phyloP scores from a whole-genome alignment of 2,797 vertebrate species.

The Myiotriccus ornatus region DNA sequence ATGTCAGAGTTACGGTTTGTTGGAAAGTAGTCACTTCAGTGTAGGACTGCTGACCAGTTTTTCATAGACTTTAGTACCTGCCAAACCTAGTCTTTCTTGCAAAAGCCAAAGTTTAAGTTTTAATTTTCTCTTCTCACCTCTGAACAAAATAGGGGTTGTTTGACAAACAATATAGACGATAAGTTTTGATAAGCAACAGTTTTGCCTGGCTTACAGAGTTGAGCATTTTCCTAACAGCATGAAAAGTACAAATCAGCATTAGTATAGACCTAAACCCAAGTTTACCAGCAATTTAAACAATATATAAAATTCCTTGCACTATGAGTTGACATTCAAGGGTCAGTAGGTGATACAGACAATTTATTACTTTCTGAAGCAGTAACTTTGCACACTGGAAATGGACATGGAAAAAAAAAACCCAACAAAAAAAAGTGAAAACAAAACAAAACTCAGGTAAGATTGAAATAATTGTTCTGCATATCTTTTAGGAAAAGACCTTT shows the following conservation, averaged over 20 bases:
- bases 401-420: background rate
- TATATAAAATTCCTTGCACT: background rate
- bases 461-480: background rate
- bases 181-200: background rate
- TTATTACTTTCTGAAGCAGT: background rate
- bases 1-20: too few species aligned
- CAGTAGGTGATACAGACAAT: background rate
- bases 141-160: accelerated
- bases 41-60: background rate
- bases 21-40: background rate
- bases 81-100: background rate
- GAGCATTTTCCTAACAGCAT: background rate
- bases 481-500: background rate
- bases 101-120: background rate
- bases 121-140: background rate
- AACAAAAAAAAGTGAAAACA: background rate
- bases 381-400: background rate
- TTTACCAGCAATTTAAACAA: background rate
- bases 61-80: background rate
- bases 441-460: background rate
- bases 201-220: background rate
- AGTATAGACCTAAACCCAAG: background rate
- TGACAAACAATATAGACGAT: background rate
- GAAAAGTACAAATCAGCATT: background rate
- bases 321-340: background rate